Evolutionary conservation across 2,888 invertebrate genomes (phyloP), one percentile per base, ranked within the genome.

Genomic region (Theristus sp.): DNA sequence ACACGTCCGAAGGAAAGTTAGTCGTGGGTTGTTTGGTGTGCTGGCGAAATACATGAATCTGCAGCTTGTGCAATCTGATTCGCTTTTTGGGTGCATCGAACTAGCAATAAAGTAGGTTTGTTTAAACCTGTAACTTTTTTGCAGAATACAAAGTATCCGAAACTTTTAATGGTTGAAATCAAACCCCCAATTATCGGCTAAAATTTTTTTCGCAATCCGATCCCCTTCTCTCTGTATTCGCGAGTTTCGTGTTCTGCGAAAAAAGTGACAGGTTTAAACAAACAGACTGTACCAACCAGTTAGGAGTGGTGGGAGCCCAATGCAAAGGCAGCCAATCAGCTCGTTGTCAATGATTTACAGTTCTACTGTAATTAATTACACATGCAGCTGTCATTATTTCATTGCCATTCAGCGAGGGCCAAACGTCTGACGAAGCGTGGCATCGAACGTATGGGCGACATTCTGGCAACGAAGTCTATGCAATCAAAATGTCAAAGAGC

Each of bases 121-220:
- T n/a, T n/a, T n/a, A n/a, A n/a, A n/a, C n/a, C n/a, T n/a, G n/a
- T n/a, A n/a, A n/a, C n/a, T n/a, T n/a, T n/a, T n/a, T n/a, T n/a
- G n/a, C n/a, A n/a, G n/a, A n/a, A n/a, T n/a, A n/a, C n/a, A n/a
- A n/a, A n/a, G n/a, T n/a, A n/a, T n/a, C n/a, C n/a, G n/a, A n/a
- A n/a, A n/a, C n/a, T n/a, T n/a, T n/a, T n/a, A n/a, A n/a, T n/a
- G n/a, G n/a, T n/a, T n/a, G n/a, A n/a, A n/a, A n/a, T n/a, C n/a
- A n/a, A n/a, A n/a, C n/a, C n/a, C n/a, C n/a, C n/a, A 88, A 90
- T 76, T 90, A 85, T 75, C 90, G 89, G 74, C 93, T 94, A 52
- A 93, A 94, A 31, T 82, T 98, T 58, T 78, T 98, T 57, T 91
- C 93, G n/a, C 96, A 96, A 0, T 91, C 90, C 86, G 96, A 96